Percentiles rank a stretch among this genome's conserved stretches.
phyloP scores from a whole-genome alignment of 2,797 vertebrate species.

The Melanotaenia parkinsoni region DNA sequence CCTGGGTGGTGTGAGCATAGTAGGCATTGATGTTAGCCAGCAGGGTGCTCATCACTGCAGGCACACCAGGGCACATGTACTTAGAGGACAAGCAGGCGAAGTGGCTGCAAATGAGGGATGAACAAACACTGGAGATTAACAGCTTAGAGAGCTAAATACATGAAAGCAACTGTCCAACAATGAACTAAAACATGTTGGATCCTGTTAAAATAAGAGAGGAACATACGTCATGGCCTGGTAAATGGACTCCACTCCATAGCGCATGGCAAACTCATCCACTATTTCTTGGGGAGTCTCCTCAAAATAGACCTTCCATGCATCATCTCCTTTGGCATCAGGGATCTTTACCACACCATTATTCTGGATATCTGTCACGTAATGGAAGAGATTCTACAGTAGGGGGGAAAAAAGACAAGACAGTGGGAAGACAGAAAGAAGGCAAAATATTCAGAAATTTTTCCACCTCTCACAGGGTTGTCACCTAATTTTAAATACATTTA shows the following conservation, averaged over 20 bases:
- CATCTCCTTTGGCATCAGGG: slow-evolving; percentile 96
- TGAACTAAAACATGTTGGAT: neutral
- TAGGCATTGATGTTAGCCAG: slow-evolving; percentile 99
- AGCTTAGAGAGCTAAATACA: neutral
- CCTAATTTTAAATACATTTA: slow-evolving; percentile 21
- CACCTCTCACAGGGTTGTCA: slow-evolving; percentile 10
- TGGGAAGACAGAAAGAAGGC: neutral
- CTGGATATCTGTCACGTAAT: slow-evolving; percentile 96
- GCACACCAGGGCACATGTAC: slow-evolving; percentile 98
- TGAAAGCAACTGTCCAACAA: neutral
- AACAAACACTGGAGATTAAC: slow-evolving; percentile 4
- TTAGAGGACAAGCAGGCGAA: slow-evolving; percentile 99
- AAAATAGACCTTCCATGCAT: slow-evolving; percentile 98
- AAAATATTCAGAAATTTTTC: neutral
- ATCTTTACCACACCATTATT: slow-evolving; percentile 97
- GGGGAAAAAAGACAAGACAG: neutral
- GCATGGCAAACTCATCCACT: slow-evolving; percentile 98
- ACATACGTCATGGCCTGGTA: slow-evolving; percentile 99
- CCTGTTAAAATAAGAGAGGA: neutral
- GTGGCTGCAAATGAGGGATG: slow-evolving; percentile 82
- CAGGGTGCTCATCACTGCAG: slow-evolving; percentile 97
- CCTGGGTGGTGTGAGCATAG: slow-evolving; percentile 98
- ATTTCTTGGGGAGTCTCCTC: slow-evolving; percentile 99
- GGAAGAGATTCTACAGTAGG: slow-evolving; percentile 91
- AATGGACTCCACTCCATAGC: slow-evolving; percentile 98